A percentile compares a stretch with the other conserved stretches of the same genome.
Conservation (phyloP, 2,797 vertebrate species). For the Eospalax fontanierii region DNA sequence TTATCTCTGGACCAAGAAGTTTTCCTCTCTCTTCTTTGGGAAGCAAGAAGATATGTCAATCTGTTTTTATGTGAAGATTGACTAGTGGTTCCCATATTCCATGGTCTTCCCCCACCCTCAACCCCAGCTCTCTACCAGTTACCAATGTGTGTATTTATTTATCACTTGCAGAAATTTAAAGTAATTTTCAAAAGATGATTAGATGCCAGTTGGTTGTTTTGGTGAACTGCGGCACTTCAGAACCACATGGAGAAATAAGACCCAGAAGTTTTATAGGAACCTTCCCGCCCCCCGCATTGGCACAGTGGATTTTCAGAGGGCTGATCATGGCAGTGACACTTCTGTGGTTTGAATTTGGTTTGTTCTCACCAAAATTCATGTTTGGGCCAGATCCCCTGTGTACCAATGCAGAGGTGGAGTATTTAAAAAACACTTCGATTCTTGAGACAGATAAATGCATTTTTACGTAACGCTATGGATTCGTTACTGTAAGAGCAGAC, state of each 20-base stretch:
- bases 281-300: rapidly evolving
- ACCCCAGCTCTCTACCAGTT: neutral
- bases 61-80: neutral
- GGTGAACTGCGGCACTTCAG: neutral
- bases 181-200: constrained; percentile 28
- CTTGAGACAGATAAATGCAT: neutral
- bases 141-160: neutral
- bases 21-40: neutral
- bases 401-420: neutral
- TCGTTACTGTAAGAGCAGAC: neutral
- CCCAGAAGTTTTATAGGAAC: neutral
- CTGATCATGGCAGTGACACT: neutral
- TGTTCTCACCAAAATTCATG: neutral
- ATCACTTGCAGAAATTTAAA: neutral
- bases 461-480: neutral
- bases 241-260: neutral
- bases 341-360: neutral
- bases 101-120: neutral
- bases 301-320: neutral
- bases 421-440: neutral
- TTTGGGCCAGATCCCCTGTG: neutral
- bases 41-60: neutral
- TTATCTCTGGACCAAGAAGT: neutral
- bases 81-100: neutral
- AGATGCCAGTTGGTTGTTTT: neutral